Percentiles rank a stretch among this genome's conserved stretches.
Conservation (phyloP, 2,888 invertebrate species). For the Acanthacorydalis orientalis region DNA sequence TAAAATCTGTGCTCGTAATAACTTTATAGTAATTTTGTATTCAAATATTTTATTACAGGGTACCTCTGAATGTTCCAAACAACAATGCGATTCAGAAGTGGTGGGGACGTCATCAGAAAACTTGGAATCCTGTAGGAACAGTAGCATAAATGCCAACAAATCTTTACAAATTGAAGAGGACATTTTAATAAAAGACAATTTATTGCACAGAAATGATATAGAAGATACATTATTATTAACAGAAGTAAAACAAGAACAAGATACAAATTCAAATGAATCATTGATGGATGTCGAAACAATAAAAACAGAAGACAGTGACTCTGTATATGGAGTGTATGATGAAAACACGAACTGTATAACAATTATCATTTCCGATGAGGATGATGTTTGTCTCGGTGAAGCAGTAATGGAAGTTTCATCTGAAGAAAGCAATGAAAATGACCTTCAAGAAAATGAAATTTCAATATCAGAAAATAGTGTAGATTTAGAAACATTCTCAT, state of each 20-base stretch:
- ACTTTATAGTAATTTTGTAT: conserved; percentile 6
- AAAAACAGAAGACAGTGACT: conserved; percentile 33
- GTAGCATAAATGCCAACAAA: conserved; percentile 5
- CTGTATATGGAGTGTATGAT: conserved; percentile 55
- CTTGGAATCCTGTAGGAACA: conserved; percentile 62
- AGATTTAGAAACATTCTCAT: conserved; percentile 1
- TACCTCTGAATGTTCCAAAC: conserved; percentile 26
- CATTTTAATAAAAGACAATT: too few species aligned
- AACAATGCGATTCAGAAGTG: conserved; percentile 46
- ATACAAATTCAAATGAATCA: conserved; percentile 3
- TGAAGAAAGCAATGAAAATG: conserved; percentile 8
- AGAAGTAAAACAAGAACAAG: too few species aligned
- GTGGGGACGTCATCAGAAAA: conserved; percentile 76
- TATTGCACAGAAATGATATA: too few species aligned
- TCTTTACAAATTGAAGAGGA: too few species aligned
- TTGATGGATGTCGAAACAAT: conserved; percentile 10
- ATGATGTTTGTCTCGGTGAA: conserved; percentile 32
- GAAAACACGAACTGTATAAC: conserved; percentile 58
- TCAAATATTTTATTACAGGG: conserved; percentile 19
- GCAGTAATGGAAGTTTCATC: conserved; percentile 26
- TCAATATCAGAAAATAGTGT: background rate
- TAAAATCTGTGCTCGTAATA: background rate
- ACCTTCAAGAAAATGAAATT: conserved; percentile 16
- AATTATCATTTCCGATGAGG: conserved; percentile 44
- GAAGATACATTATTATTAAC: too few species aligned